phyloP scores from a whole-genome alignment of 2,888 invertebrate species.

The Tuta absoluta region DNA sequence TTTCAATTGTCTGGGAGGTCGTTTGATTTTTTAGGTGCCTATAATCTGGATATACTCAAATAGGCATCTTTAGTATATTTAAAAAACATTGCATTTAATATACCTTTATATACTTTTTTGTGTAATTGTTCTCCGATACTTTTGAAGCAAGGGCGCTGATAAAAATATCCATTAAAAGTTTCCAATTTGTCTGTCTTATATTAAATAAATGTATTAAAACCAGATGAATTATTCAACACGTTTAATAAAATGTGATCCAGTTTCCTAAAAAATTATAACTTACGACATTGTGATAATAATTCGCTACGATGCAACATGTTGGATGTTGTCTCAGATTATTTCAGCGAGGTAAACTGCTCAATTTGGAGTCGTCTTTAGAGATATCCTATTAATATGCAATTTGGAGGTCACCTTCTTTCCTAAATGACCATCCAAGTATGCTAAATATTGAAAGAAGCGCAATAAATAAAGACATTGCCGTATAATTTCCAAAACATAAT shows the following conservation, averaged over 20 bases:
- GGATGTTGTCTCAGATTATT: background rate
- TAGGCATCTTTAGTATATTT: too few relatives aligned
- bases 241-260: background rate
- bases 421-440: constrained; percentile 52
- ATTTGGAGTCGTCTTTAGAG: constrained; percentile 32
- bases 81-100: too few relatives aligned
- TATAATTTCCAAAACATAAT: constrained; percentile 73
- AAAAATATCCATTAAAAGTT: too few relatives aligned
- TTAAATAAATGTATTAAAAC: background rate
- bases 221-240: background rate
- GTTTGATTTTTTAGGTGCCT: too few relatives aligned
- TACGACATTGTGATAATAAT: background rate
- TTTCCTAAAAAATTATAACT: background rate
- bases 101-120: too few relatives aligned
- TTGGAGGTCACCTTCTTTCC: constrained; percentile 64
- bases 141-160: too few relatives aligned
- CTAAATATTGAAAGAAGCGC: constrained; percentile 64
- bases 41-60: too few relatives aligned
- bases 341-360: constrained; percentile 21
- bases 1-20: too few relatives aligned
- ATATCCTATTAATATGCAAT: constrained; percentile 48
- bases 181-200: too few relatives aligned
- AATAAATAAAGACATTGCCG: constrained; percentile 68
- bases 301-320: constrained; percentile 1
- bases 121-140: too few relatives aligned